Evolutionary conservation across 2,113 vertebrate species (phyloP), one percentile per base, ranked within the genome.

Genomic region (Dendropsophus ebraccatus): DNA sequence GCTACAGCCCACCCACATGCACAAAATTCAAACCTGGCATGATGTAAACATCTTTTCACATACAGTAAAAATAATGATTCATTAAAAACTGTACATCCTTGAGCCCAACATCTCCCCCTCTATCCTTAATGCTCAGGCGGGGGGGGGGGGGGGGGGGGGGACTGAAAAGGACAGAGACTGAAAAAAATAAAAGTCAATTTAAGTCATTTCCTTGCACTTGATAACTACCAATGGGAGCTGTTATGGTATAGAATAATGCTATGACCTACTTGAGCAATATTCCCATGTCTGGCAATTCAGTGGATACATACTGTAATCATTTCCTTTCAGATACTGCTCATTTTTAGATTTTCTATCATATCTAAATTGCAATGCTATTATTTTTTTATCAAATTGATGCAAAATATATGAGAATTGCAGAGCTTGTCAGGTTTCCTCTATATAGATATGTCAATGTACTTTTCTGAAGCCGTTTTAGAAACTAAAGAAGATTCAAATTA

Each of bases 341-440:
- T 49, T 30, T 72, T 19, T 60, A 35, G 37, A 10, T n/a, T 78
- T 37, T 37, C 45, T 19, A 78, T 85, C 72, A 77, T 49, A n/a
- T 65, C 72, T 67, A 84, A 65, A 30, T 76, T 75, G 54, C 5
- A 62, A 21, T 47, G 60, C 23, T 50, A 73, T 72, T 83, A 41
- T 41, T 41, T 84, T 76, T 23, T 76, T 75, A 84, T 84, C 52
- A 60, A 70, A 76, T 65, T 60, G 30, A 77, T 49, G 28, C 25
- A 77, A 21, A 77, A 65, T 77, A 78, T 67, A 77, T 69, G 30
- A 85, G 78, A 78, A 69, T 47, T 76, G 8, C 45, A 84, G 50
- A 25, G 56, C 19, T 52, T 84, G 28, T 50, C 56, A 77, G 28
- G 8, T 5, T 69, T n/a, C 52, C 32, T 54, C 73, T 41, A 65